phyloP scores from a whole-genome alignment of 1,140 invertebrate species.

The Heliconius nattereri region DNA sequence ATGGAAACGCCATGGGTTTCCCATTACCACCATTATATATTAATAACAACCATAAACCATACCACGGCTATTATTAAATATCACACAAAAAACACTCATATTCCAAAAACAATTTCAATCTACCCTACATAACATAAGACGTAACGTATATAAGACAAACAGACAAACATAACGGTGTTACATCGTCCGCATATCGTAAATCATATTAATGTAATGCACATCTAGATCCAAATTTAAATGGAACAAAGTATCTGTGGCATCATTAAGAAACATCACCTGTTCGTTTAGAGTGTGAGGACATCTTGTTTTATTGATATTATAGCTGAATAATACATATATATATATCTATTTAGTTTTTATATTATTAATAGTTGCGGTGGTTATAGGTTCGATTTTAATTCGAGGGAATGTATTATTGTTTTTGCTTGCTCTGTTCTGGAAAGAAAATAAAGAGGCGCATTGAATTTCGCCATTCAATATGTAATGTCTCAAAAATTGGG shows the following conservation, averaged over 20 bases:
- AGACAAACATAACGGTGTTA: background rate
- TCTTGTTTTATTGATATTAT: slow-evolving; percentile 1
- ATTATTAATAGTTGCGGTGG: background rate
- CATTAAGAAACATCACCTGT: slow-evolving; percentile 38
- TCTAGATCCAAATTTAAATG: slow-evolving; percentile 28
- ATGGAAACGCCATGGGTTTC: too few relatives aligned
- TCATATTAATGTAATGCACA: slow-evolving; percentile 18
- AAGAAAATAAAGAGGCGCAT: too few relatives aligned
- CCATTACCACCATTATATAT: too few relatives aligned
- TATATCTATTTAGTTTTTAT: background rate
- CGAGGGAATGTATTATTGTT: too few relatives aligned
- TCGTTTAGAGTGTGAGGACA: background rate
- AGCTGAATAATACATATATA: background rate
- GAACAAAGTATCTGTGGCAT: slow-evolving; percentile 29
- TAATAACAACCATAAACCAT: too few relatives aligned
- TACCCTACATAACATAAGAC: slow-evolving; percentile 8
- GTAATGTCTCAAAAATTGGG: too few relatives aligned
- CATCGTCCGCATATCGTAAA: slow-evolving; percentile 14
- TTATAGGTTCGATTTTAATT: background rate
- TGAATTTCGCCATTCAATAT: too few relatives aligned
- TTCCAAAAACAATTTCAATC: background rate
- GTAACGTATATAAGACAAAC: background rate
- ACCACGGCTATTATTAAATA: background rate
- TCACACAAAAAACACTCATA: background rate
- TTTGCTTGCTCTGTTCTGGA: too few relatives aligned